Evolutionary conservation across 2,797 vertebrate genomes (phyloP), one percentile per base, ranked within the genome.

Genomic region (Sitta carolinensis): DNA sequence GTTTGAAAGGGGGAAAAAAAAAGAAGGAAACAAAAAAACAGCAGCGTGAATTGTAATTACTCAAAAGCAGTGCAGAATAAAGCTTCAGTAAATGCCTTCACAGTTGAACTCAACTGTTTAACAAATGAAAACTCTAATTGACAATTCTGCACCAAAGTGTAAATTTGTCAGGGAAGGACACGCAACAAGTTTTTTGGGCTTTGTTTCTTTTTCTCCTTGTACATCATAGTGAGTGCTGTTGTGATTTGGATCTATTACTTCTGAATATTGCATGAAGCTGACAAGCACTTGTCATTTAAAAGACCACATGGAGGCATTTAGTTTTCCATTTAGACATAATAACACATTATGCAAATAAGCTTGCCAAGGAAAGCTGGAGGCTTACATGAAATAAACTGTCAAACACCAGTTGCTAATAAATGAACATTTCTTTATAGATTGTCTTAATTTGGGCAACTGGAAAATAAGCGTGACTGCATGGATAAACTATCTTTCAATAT

Each of bases 301-400:
- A 98, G 98, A 98, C 98, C 98, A 98, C 98, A 98, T 98, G 97
- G 97, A 98, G 97, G 97, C 97, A 98, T 98, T 98, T 98, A 98
- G 98, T 97, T 98, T 98, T 98, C 97, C 97, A 97, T 98, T 98
- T 98, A 98, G 98, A 98, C 98, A 98, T 98, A 98, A 98, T 97
- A 98, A 98, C 97, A 97, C 98, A 98, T 98, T 98, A 98, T 98
- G 98, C 97, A 98, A 98, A 98, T 98, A 52, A 97, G 96, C 94
- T 97, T 98, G 97, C 97, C 96, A 98, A 98, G 97, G 95, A 98
- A 97, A 97, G 97, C 97, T 98, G 96, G 97, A 98, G 97, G 97
- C 98, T 98, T 97, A 97, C 97, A 98, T 97, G 97, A 98, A 98
- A 98, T 97, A 97, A 98, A 98, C 97, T 97, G 97, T 98, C 98